Evolutionary conservation across 2,888 invertebrate genomes (phyloP).

Genomic region (Caenorhabditis japonica): DNA sequence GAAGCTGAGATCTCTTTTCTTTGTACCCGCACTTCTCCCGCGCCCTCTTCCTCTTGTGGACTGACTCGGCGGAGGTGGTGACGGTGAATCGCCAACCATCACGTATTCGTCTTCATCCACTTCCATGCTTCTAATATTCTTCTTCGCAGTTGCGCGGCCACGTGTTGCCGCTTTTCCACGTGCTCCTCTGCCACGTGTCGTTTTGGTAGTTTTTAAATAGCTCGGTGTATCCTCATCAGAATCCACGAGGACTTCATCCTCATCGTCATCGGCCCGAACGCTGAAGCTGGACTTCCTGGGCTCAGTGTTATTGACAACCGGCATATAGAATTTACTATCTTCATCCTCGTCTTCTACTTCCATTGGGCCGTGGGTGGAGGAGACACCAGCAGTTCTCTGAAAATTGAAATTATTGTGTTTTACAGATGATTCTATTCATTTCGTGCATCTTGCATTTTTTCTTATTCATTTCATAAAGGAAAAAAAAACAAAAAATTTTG

Average conservation of each 20-base stretch:
- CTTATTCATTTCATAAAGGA: no score
- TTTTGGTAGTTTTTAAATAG: background rate
- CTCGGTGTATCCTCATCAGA: slow-evolving; percentile 12
- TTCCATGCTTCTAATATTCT: background rate
- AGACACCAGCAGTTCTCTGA: slow-evolving; percentile 7
- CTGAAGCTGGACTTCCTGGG: background rate
- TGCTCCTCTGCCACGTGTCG: slow-evolving; percentile 20
- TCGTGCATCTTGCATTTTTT: no score
- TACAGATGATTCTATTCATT: background rate
- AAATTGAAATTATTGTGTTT: background rate
- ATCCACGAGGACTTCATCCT: slow-evolving; percentile 12
- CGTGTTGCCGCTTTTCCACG: slow-evolving; percentile 11
- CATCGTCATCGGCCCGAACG: slow-evolving; percentile 3
- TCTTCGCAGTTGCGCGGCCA: no score
- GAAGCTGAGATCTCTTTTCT: slow-evolving; percentile 22
- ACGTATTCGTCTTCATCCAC: slow-evolving; percentile 14
- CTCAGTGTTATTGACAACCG: background rate
- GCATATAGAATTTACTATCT: slow-evolving; percentile 16
- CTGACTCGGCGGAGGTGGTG: no score
- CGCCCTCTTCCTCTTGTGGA: slow-evolving; percentile 14
- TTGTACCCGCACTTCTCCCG: background rate
- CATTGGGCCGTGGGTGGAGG: background rate
- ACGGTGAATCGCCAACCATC: no score
- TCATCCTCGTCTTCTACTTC: slow-evolving; percentile 18
- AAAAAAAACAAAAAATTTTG: no score